Conservation (phyloP, 2,797 vertebrate genomes). For the Geotria australis region DNA sequence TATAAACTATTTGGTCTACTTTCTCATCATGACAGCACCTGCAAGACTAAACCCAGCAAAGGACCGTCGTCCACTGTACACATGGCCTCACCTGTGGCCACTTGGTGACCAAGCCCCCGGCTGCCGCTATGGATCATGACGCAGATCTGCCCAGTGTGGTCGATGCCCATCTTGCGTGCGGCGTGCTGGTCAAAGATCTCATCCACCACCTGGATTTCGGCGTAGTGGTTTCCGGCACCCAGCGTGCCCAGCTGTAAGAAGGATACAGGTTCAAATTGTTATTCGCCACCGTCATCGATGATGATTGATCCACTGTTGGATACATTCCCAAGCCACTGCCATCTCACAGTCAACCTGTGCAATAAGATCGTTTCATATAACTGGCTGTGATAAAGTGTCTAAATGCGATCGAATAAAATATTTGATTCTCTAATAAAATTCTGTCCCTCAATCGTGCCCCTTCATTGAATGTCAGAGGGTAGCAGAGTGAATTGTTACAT, state of each 20-base stretch:
- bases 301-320: background rate
- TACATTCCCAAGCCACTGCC: too few species aligned
- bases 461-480: too few species aligned
- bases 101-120: constrained; percentile 76
- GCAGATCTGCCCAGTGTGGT: constrained; percentile 84
- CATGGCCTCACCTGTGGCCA: constrained; percentile 47
- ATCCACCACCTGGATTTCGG: constrained; percentile 87
- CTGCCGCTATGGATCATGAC: constrained; percentile 99
- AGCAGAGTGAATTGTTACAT: too few species aligned
- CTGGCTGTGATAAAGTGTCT: too few species aligned
- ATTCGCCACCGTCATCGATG: background rate
- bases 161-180: constrained; percentile 92
- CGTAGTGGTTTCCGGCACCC: constrained; percentile 85
- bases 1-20: too few species aligned
- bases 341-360: too few species aligned
- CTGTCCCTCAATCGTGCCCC: too few species aligned
- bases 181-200: constrained; percentile 95
- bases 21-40: too few species aligned
- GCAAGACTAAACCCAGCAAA: too few species aligned
- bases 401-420: too few species aligned
- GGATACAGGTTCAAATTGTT: background rate
- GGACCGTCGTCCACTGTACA: background rate
- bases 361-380: too few species aligned
- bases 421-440: too few species aligned
- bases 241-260: constrained; percentile 45